Conservation (phyloP, 2,797 vertebrate genomes). For the Manis crassicaudata region DNA sequence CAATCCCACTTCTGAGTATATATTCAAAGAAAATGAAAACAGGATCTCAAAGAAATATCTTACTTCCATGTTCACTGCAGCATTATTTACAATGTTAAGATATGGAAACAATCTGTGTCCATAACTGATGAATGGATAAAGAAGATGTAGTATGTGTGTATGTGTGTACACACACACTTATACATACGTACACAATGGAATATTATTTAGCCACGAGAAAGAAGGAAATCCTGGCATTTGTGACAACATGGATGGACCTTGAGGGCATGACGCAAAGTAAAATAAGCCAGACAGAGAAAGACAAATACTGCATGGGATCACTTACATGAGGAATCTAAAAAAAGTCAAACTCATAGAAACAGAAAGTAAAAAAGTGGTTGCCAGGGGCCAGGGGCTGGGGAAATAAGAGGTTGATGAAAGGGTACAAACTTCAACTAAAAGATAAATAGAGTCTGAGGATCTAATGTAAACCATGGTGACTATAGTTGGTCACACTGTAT, state of each 20-base stretch:
- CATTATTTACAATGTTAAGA: neutral
- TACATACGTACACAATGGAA: neutral
- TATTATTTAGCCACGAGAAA: neutral
- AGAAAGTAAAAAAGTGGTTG: neutral
- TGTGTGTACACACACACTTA: no score
- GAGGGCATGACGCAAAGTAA: neutral
- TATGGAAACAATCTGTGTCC: neutral
- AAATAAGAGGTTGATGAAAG: neutral
- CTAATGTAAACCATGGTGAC: neutral
- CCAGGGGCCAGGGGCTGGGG: no score
- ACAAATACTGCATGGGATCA: neutral
- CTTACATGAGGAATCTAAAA: neutral
- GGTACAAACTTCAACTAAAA: neutral
- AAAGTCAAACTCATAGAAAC: neutral
- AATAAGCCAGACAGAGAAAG: neutral
- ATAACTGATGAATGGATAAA: neutral
- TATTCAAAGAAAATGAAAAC: neutral
- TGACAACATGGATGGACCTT: neutral
- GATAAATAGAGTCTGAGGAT: neutral
- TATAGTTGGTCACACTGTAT: neutral
- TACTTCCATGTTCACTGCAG: neutral
- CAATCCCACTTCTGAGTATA: no score
- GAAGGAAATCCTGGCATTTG: neutral
- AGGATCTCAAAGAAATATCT: neutral
- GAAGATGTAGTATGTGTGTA: neutral